Conservation (phyloP, 2,113 vertebrate genomes). For the Ophthalmolycus amberensis region DNA sequence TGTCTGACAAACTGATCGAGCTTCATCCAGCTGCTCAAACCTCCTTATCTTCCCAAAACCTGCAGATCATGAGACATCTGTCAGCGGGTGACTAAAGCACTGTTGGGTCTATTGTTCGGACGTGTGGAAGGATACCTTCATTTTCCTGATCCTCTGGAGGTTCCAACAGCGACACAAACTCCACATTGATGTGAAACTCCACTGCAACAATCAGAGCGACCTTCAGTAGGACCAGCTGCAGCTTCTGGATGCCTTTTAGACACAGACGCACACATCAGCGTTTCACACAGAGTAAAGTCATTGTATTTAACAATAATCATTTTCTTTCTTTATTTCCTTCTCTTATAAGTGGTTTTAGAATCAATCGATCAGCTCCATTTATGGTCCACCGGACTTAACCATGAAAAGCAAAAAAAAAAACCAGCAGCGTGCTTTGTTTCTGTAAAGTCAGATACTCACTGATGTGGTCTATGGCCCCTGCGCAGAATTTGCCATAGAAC, state of each 20-base stretch:
- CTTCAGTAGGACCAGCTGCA: conserved; percentile 96
- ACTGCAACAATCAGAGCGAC: conserved; percentile 94
- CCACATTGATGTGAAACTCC: conserved; percentile 95
- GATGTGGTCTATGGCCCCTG: conserved; percentile 97
- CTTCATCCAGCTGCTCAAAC: conserved; percentile 31
- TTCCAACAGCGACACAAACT: conserved; percentile 93
- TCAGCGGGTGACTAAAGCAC: not conserved
- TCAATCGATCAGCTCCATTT: not conserved
- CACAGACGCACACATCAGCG: conserved; percentile 23
- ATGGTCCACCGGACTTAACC: not conserved
- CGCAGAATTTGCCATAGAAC: conserved; percentile 98
- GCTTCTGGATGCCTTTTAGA: conserved; percentile 92
- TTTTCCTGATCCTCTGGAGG: conserved; percentile 96
- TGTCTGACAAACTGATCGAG: conserved; percentile 11
- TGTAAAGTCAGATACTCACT: conserved; percentile 86
- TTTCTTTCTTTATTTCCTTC: not conserved
- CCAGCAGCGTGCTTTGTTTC: not conserved
- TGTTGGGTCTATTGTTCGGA: conserved; percentile 24
- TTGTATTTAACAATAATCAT: not conserved
- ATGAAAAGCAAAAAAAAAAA: not conserved
- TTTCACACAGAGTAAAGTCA: not conserved
- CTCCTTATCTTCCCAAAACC: conserved; percentile 8
- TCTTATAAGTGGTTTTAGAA: not conserved
- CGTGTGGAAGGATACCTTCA: conserved; percentile 82
- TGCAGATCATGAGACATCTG: conserved; percentile 8